Conservation (phyloP, 2,113 vertebrate genomes). For the Clinocottus analis region DNA sequence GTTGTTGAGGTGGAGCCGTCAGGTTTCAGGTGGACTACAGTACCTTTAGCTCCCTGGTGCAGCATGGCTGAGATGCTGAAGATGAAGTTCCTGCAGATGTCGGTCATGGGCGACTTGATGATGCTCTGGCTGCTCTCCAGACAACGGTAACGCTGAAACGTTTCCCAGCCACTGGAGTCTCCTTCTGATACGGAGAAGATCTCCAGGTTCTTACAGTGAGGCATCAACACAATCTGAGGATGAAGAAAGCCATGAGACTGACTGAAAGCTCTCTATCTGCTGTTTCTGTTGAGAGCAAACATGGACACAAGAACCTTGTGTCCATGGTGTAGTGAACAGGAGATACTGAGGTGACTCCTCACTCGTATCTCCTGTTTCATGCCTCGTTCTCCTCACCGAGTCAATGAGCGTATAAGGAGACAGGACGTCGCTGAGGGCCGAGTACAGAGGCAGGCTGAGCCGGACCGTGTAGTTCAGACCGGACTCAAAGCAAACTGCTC, state of each 20-base stretch:
- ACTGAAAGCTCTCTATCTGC: no score
- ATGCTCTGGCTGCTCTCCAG: slow-evolving; percentile 95
- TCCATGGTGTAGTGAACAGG: not conserved
- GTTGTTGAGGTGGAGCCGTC: not conserved
- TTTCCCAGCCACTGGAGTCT: slow-evolving; percentile 89
- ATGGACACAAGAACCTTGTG: no score
- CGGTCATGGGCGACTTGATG: slow-evolving; percentile 92
- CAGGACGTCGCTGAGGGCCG: slow-evolving; percentile 85
- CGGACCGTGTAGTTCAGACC: slow-evolving; percentile 94
- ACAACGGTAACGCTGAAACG: slow-evolving; percentile 95
- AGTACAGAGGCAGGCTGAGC: slow-evolving; percentile 91
- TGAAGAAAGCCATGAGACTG: not conserved
- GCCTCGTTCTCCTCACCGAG: slow-evolving; percentile 94
- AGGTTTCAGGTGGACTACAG: not conserved
- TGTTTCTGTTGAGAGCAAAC: no score
- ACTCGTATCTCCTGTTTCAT: no score
- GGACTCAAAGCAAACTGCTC: slow-evolving; percentile 92
- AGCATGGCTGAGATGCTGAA: slow-evolving; percentile 95
- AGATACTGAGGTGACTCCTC: not conserved
- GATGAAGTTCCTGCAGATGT: slow-evolving; percentile 94
- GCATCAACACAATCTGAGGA: slow-evolving; percentile 94
- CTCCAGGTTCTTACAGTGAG: slow-evolving; percentile 94
- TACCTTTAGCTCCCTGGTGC: slow-evolving; percentile 91
- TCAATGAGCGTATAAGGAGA: slow-evolving; percentile 94
- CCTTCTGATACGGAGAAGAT: slow-evolving; percentile 91